Evolutionary conservation across 2,888 invertebrate species (phyloP), one percentile per base, ranked within the genome.

Genomic region (Taphrorychus bicolor): DNA sequence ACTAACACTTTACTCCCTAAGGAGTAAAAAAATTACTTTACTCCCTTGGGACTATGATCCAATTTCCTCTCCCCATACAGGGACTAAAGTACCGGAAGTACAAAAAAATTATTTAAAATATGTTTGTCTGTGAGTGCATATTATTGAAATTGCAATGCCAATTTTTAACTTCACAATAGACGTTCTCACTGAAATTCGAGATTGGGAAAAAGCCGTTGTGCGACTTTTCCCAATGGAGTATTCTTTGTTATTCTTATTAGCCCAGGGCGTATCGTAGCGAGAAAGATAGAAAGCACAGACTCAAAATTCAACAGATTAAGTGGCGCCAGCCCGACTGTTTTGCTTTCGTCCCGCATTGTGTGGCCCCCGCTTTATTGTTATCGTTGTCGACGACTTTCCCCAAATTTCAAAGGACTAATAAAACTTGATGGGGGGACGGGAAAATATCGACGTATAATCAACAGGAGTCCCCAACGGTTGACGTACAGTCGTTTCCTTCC

Each of bases 221-320:
- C n/a, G n/a, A n/a, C n/a, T n/a, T n/a, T n/a, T n/a, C n/a, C n/a
- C n/a, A n/a, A n/a, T n/a, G n/a, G n/a, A 57, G 45, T 24, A 45
- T 45, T 51, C 56, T 57, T 66, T 61, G 66, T 61, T 66, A 61
- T 60, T 66, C 66, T 57, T 66, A 66, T 66, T 66, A 66, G 56
- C 66, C 61, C 66, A 18, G 49, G 66, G 59, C 56, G 66, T 66
- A 66, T 66, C 59, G 66, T 66, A 60, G 56, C 59, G 24, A 32
- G 32, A 11, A 32, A 1, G 32, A 32, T 7, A 32, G 32, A 11
- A 11, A 24, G 65, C 65, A 60, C 60, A 60, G 67, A 67, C 67
- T 69, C 64, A 58, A 70, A 66, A 70, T 66, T 70, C 70, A 66
- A 70, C 70, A 70, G 70, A 70, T 70, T 70, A 70, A 60, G 59